Conservation (phyloP, 1,140 invertebrate genomes). For the Gryon sp. region DNA sequence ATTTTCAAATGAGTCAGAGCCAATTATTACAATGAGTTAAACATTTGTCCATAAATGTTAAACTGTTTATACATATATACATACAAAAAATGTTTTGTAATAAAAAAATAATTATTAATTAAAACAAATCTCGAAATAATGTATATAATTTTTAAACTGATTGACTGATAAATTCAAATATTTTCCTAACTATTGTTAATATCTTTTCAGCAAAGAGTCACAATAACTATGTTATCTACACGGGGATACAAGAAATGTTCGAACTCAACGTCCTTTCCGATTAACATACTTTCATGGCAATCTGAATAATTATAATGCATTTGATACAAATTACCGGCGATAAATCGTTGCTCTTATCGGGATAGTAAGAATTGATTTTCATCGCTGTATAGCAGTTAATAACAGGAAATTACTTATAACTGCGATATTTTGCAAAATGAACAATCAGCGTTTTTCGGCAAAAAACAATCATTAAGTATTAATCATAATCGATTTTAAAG, state of each 20-base stretch:
- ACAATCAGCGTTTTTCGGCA: not conserved
- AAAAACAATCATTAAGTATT: too few relatives aligned
- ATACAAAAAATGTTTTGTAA: not conserved
- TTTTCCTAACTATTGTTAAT: too few relatives aligned
- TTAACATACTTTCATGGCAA: conserved; percentile 35
- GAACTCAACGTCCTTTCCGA: conserved; percentile 14
- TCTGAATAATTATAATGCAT: conserved; percentile 31
- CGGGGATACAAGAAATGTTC: conserved; percentile 43
- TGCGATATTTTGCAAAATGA: too few relatives aligned
- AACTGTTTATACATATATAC: not conserved
- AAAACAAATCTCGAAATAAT: too few relatives aligned
- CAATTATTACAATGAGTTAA: conserved; percentile 30
- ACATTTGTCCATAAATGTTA: conserved; percentile 6
- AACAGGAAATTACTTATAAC: too few relatives aligned
- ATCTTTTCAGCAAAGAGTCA: too few relatives aligned
- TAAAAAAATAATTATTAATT: not conserved
- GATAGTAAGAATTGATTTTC: conserved; percentile 1
- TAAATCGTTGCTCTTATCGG: not conserved
- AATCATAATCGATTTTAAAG: too few relatives aligned
- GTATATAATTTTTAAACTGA: too few relatives aligned
- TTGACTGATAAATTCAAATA: too few relatives aligned
- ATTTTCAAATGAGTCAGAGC: conserved; percentile 16
- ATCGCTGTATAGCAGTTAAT: not conserved
- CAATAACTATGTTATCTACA: too few relatives aligned
- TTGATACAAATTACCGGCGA: conserved; percentile 20